Base-by-base conservation (phyloP, 2,797 vertebrate genomes). In the Paguma larvata region DNA sequence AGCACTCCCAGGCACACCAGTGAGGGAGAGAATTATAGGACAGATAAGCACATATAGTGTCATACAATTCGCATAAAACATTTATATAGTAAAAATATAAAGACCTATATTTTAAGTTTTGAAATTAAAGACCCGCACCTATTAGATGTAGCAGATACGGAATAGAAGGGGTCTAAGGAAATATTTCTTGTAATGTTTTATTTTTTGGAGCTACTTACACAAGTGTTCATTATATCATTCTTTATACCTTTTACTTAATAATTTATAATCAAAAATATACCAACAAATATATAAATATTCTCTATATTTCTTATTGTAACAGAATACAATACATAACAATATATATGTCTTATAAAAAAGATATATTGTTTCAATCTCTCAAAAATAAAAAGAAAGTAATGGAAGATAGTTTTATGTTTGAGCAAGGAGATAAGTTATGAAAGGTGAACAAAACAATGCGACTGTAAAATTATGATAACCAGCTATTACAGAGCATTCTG, bases 361-460 rank as follows among this genome's bases (percentile, higher is more conserved):
- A 18, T 44, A 41, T 6, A 27, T 53, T 75, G 12, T 5, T 77
- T 92, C 13, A 32, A 21, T 16, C 2, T 68, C 44, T 44, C 38
- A 85, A 46, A 97, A 82, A 85, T 68, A 84, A 70, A 96, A 88
- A 72, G 27, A 91, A 96, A 94, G 51, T 4, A 67, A 16, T n/a
- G 11, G 34, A 85, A 80, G 53, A 27, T 41, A 68, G 70, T 44
- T 91, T 94, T 89, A 32, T 51, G 4, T 27, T 89, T 96, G 11
- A 88, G 32, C 25, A 80, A 16, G 48, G 41, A 21, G 44, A 86
- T 19, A 67, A 56, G 85, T 41, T 82, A 65, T 88, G 25, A 92
- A 82, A 86, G 48, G 34, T 67, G 16, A 90, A 73, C 13, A 68
- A 90, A 89, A 62, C 6, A 19, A 59, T 25, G 11, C 83, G 44